A percentile compares a stretch with the other conserved stretches of the same genome.
phyloP scores from a whole-genome alignment of 2,797 vertebrate species.

The Myotis vivesi region DNA sequence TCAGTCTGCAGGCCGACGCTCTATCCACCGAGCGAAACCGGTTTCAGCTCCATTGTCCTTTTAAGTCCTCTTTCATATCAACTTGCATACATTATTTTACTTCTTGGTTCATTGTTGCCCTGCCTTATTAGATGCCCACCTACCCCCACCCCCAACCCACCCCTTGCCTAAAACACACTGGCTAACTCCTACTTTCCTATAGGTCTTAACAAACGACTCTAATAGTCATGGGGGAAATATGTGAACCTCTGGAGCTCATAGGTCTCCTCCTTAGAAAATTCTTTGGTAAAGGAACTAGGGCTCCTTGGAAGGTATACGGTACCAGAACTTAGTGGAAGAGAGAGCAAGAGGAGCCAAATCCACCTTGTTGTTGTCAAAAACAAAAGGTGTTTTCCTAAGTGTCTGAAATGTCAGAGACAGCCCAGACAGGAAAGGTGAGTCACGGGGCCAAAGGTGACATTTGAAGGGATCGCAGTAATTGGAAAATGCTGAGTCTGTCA shows the following conservation, averaged over 20 bases:
- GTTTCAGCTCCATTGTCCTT: background rate
- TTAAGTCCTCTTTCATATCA: background rate
- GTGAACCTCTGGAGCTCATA: background rate
- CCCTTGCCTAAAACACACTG: background rate
- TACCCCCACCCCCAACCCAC: background rate
- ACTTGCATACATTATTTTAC: background rate
- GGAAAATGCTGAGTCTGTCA: background rate
- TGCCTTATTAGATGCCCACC: background rate
- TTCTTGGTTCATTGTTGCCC: background rate
- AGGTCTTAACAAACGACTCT: background rate
- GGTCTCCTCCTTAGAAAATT: background rate
- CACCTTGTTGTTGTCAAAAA: background rate
- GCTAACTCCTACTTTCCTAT: background rate
- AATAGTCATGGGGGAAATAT: background rate
- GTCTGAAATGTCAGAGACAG: background rate
- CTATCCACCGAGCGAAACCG: too few relatives aligned
- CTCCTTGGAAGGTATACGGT: background rate
- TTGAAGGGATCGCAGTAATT: background rate
- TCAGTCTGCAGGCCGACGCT: too few relatives aligned
- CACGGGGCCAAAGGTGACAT: background rate
- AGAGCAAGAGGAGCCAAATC: background rate
- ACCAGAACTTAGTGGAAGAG: background rate
- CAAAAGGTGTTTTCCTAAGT: conserved; percentile 6
- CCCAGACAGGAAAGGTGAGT: background rate
- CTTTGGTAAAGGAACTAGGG: background rate